Evolutionary conservation across 1,140 invertebrate species (phyloP).

Genomic region (Nasonia longicornis): DNA sequence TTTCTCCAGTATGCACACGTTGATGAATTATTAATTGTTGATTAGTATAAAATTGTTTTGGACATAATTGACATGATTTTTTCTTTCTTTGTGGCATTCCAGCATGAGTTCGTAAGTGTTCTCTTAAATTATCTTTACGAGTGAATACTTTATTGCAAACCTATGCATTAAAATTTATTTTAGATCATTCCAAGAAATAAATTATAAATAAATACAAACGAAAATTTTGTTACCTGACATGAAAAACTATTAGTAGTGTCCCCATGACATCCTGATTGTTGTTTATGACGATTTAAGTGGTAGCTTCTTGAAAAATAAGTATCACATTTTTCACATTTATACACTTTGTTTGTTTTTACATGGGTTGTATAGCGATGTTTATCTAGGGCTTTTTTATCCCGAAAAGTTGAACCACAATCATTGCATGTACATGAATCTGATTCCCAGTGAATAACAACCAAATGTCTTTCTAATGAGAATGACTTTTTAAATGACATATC

Average conservation of each 20-base stretch:
- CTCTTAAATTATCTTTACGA: conserved; percentile 82
- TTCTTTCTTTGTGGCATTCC: conserved; percentile 76
- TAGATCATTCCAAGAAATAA: conserved; percentile 45
- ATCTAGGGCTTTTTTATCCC: conserved; percentile 69
- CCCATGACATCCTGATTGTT: conserved; percentile 80
- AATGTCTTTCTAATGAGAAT: conserved; percentile 68
- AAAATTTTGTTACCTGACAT: conserved; percentile 70
- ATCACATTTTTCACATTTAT: conserved; percentile 72
- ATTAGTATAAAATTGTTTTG: conserved; percentile 78
- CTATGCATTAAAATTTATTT: conserved; percentile 61
- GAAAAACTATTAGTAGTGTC: conserved; percentile 70
- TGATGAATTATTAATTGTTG: conserved; percentile 78
- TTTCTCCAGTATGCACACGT: conserved; percentile 79
- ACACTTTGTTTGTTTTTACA: conserved; percentile 57
- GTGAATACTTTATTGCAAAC: conserved; percentile 80
- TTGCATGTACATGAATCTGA: conserved; percentile 66
- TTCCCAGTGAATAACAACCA: conserved; percentile 68
- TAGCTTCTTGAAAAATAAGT: conserved; percentile 81
- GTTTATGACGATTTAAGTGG: conserved; percentile 80
- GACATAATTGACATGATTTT: conserved; percentile 76
- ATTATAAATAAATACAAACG: conserved; percentile 26
- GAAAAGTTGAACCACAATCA: conserved; percentile 67
- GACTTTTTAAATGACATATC: conserved; percentile 69
- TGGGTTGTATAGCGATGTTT: conserved; percentile 70
- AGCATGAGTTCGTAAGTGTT: conserved; percentile 80